Base-by-base conservation (phyloP, 2,797 vertebrate genomes). In the Rhinoraja longicauda region DNA sequence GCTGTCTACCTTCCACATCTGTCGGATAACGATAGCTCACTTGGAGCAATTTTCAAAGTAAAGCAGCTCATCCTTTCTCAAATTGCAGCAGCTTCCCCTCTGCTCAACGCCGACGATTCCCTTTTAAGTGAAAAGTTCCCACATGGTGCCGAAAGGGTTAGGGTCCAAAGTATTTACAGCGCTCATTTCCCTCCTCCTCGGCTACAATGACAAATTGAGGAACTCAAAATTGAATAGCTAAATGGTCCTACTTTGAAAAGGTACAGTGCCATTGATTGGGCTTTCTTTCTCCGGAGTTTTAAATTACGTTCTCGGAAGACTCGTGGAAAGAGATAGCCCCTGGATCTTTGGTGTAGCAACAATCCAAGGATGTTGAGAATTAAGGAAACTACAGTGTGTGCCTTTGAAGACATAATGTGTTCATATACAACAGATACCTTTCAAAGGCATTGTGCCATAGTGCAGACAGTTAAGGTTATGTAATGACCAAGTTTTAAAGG, bases 391-490 rank as follows among this genome's bases (percentile, higher is more conserved):
- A 57, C 90, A 75, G 90, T 72, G 70, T n/a, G 67, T 0, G 26
- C 72, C 90, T 92, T 92, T 92, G 90, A 92, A 92, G 90, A 75
- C 29, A 45, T 73, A 92, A 75, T 90, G 64, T 45, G 88, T 70
- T 90, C 88, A 67, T 26, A 72, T 73, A 73, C 39, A 92, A n/a
- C 39, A 73, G 90, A 92, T 92, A 72, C 70, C 45, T 92, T 92
- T 92, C 90, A 92, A 92, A 92, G 90, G 90, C 70, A 92, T 75
- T 92, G n/a, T 92, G 32, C 39, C 90, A 73, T 53, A 1, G 45
- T 12, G 39, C 45, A 91, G 90, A 92, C 90, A 92, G 90, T 92
- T 92, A 75, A 75, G 90, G 90, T 92, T 92, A 73, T 92, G 90
- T 92, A 92, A 92, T 92, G 70, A 92, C 70, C 90, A 75, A 92